These are phyloP conservation scores for Proterorhinus semilunaris DNA, from an alignment of 2,113 vertebrate species.

Conservation along the genomic window DNA sequence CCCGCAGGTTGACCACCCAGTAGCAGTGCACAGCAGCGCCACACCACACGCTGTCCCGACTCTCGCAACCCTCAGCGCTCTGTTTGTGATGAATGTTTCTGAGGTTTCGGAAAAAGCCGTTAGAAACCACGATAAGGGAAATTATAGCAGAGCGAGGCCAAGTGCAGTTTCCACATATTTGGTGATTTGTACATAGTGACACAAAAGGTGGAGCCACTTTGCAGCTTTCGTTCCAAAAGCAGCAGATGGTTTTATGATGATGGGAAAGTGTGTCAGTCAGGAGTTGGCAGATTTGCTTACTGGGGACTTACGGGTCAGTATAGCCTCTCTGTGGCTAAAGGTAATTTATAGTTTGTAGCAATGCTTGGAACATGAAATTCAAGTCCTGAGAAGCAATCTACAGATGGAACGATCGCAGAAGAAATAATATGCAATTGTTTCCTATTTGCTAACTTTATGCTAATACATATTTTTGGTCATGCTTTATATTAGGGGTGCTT, in stretches of 20 bases:
- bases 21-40: background rate
- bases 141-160: slow-evolving; percentile 4
- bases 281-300: too few species aligned
- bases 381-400: too few species aligned
- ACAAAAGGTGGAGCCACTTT: background rate
- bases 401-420: too few species aligned
- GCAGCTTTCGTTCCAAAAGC: background rate
- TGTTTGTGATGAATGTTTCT: slow-evolving; percentile 23
- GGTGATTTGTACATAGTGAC: slow-evolving; percentile 5
- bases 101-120: slow-evolving; percentile 13
- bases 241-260: background rate
- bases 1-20: slow-evolving; percentile 80
- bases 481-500: too few species aligned
- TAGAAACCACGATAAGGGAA: slow-evolving; percentile 30
- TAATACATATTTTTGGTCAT: too few species aligned
- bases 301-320: too few species aligned
- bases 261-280: background rate
- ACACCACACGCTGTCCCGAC: background rate
- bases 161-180: slow-evolving; percentile 20
- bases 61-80: too few species aligned
- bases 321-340: too few species aligned
- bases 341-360: too few species aligned
- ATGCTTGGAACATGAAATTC: too few species aligned
- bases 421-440: too few species aligned
- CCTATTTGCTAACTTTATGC: too few species aligned